Percentiles rank a stretch among this genome's conserved stretches.
Evolutionary conservation across 2,113 vertebrate genomes (phyloP).

Genomic region (Pituophis catenifer): DNA sequence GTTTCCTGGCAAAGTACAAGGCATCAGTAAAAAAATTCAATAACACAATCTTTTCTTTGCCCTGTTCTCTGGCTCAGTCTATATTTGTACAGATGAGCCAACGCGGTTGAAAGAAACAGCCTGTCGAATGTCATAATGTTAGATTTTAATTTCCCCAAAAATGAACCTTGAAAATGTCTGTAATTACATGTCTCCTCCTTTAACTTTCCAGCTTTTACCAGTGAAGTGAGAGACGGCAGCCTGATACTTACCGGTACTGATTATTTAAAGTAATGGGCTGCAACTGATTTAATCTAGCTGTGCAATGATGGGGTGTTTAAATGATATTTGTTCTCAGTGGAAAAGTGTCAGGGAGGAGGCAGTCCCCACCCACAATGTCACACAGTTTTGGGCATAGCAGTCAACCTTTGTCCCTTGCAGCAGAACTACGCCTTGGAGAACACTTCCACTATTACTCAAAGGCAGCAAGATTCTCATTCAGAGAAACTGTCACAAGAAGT

Average conservation of each 20-base stretch:
- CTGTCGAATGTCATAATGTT: conserved; percentile 28
- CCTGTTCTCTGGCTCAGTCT: not conserved
- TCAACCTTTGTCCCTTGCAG: not conserved
- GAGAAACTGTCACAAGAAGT: not conserved
- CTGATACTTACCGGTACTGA: conserved; percentile 57
- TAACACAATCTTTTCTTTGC: not conserved
- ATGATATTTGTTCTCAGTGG: conserved; percentile 11
- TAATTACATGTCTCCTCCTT: conserved; percentile 43
- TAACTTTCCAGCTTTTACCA: conserved; percentile 31
- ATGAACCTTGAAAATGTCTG: conserved; percentile 35
- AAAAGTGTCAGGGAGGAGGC: not conserved
- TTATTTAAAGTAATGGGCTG: conserved; percentile 62
- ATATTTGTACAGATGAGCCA: conserved; percentile 12
- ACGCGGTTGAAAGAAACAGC: conserved; percentile 32
- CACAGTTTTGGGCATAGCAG: not conserved
- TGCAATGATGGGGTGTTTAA: conserved; percentile 6
- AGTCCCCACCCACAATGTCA: not conserved
- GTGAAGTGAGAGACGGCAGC: conserved; percentile 44
- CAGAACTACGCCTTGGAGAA: not conserved
- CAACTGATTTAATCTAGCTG: conserved; percentile 49
- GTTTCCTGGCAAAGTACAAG: not conserved
- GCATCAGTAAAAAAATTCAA: not conserved
- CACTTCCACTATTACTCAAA: not conserved
- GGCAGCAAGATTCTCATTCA: not conserved
- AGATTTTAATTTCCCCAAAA: conserved; percentile 50